Evolutionary conservation across 2,113 vertebrate species (phyloP), one percentile per base, ranked within the genome.

Genomic region (Cheilinus undulatus): DNA sequence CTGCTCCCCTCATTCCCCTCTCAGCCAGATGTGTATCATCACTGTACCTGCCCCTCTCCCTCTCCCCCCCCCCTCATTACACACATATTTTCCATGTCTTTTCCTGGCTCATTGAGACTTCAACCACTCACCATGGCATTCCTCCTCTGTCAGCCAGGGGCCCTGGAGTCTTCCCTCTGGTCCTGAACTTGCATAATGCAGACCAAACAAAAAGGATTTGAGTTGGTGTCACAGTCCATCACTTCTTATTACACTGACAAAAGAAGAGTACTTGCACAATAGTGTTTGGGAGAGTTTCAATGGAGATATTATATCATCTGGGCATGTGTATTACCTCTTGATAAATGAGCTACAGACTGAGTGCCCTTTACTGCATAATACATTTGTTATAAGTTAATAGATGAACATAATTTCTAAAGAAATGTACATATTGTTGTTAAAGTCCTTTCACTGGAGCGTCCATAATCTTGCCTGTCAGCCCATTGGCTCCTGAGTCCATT

Each of bases 21-120:
- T 28, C 27, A 54, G 20, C 69, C 87, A 86, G 72, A 85, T 80
- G 78, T 76, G 46, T 49, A 58, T 76, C 68, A 61, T 69, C 66
- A 30, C 73, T 14, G 42, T 42, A 62, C 34, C 46, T 51, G 61
- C 14, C 62, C 3, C 7, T 14, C 56, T 10, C 34, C 49, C 51
- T 28, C 57, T 20, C 17, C 53, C 65, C 73, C 54, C 62, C 73
- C 63, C 65, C 51, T 70, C 49, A 70, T 84, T 76, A 76, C 63
- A 88, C 71, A 76, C 75, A 73, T 82, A 78, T 60, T 82, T 88
- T 79, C 77, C 50, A 0, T 70, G 60, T 60, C 27, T 76, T 71
- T 84, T 77, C 73, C 80, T 83, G 79, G 71, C 72, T 87, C 69
- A 62, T 63, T 85, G 51, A 81, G 60, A 72, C 57, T 80, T 70